These are phyloP conservation scores for Laterallus jamaicensis DNA, from an alignment of 2,113 vertebrate species.

Conservation along the genomic window DNA sequence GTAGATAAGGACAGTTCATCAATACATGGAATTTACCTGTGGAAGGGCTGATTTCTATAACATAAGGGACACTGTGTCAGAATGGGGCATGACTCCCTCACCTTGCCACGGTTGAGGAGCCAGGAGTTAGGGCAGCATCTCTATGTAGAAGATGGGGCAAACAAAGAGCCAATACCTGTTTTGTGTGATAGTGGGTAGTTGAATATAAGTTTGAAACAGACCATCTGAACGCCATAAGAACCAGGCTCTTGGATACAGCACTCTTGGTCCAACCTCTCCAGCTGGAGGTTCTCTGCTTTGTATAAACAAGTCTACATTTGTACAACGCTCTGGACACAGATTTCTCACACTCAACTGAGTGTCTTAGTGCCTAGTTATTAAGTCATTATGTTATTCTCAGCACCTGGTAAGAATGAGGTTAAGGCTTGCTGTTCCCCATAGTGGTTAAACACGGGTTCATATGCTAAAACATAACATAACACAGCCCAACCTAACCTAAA, in stretches of 20 bases:
- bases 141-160: not conserved
- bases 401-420: not conserved
- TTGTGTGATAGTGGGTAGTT: not conserved
- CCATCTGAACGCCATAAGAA: not conserved
- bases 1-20: not conserved
- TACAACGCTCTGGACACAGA: not conserved
- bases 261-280: not conserved
- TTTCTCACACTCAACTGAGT: not conserved
- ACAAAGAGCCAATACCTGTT: not conserved
- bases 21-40: not conserved
- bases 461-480: not conserved
- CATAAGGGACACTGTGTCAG: not conserved
- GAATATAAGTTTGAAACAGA: not conserved
- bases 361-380: not conserved
- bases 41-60: not conserved
- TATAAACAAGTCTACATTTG: not conserved
- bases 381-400: not conserved
- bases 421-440: not conserved
- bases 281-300: not conserved
- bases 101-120: fast-evolving
- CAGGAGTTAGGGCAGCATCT: not conserved
- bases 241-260: not conserved
- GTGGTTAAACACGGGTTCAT: not conserved
- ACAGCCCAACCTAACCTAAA: too few relatives aligned
- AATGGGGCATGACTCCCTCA: not conserved